Base-by-base conservation (phyloP, 2,797 vertebrate genomes). In the Alectoris magna region DNA sequence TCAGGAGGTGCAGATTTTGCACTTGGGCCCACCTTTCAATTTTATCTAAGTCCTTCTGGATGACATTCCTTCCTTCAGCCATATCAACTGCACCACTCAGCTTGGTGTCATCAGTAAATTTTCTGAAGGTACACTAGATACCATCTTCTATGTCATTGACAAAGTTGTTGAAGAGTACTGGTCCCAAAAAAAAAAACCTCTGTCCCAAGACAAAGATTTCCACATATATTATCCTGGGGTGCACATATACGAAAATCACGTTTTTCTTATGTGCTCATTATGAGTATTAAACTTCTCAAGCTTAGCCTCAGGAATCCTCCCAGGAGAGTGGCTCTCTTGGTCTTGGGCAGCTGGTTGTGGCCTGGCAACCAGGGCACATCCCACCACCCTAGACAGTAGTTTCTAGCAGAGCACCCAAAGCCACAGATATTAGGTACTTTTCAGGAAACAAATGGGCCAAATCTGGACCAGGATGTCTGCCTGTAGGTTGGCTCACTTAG, bases 201-300 rank as follows among this genome's bases (percentile, higher is more conserved):
- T 26, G 13, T 26, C 24, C 23, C 48, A 49, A 24, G 49, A 26
- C 24, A 49, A 44, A 18, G 44, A 44, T 49, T 71, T 17, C 5
- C 34, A 29, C 10, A 39, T 13, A 51, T 80, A 27, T 15, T 41
- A 46, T 46, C 6, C 55, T 13, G 44, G 12, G 26, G 6, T 18
- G 58, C 6, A 38, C 1, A 4, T 8, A 39, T 2, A 70, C 2
- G 39, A 1, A 2, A 74, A 3, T 24, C 6, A 36, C 16, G 5
- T 4, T 16, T 68, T 83, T 74, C 41, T 70, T 43, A 29, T 7
- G 3, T 60, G 4, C 48, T 49, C 48, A 11, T 39, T 53, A 9
- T 51, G 19, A n/a, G 23, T 7, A 27, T 7, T 53, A 24, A 84
- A 7, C 3, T 79, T 79, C 58, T 56, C 26, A 68, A 73, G 14